phyloP scores from a whole-genome alignment of 2,797 vertebrate species.

The Schizothorax lantsangensis region DNA sequence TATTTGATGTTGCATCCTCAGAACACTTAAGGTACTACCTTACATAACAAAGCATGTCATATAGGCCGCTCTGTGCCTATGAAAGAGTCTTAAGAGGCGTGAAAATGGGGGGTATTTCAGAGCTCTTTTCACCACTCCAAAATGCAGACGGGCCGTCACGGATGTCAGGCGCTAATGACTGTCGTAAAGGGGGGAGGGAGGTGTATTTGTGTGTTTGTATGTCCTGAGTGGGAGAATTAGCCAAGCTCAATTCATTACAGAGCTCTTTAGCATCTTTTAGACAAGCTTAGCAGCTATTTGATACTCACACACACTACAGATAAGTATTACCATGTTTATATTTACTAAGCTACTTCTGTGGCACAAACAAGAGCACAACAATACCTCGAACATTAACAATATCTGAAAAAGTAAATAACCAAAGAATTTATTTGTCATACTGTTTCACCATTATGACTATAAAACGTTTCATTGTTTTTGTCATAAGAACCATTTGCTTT shows the following conservation, averaged over 20 bases:
- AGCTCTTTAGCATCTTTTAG: slow-evolving; percentile 51
- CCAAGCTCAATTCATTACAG: slow-evolving; percentile 65
- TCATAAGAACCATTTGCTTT: neutral
- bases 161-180: slow-evolving; percentile 79
- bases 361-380: neutral
- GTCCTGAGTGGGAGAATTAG: slow-evolving; percentile 60
- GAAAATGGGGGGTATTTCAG: slow-evolving; percentile 68
- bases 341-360: neutral
- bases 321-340: neutral
- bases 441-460: neutral
- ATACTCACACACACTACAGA: neutral
- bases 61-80: slow-evolving; percentile 64
- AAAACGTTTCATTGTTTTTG: neutral
- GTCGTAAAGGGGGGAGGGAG: slow-evolving; percentile 63
- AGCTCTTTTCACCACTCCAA: slow-evolving; percentile 70
- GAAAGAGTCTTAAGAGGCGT: slow-evolving; percentile 76
- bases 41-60: slow-evolving; percentile 42
- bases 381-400: neutral
- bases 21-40: slow-evolving; percentile 36
- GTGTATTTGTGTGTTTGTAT: slow-evolving; percentile 45
- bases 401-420: neutral
- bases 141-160: slow-evolving; percentile 66
- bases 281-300: slow-evolving; percentile 20
- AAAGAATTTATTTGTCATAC: neutral
- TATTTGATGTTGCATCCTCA: slow-evolving; percentile 31